Conservation (phyloP, 1,140 invertebrate species). For the Campodea augens region DNA sequence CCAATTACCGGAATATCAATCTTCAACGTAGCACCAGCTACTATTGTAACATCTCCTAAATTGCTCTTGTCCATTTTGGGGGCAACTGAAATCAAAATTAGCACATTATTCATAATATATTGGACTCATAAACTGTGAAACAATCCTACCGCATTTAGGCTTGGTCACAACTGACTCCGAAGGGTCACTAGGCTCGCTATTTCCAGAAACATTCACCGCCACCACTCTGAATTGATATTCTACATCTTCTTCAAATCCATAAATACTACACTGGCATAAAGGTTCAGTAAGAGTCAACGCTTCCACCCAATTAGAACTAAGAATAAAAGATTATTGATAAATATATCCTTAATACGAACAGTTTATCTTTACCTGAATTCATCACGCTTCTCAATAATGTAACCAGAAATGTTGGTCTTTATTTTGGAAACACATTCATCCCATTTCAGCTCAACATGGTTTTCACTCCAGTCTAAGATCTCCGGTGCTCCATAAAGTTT, state of each 20-base stretch:
- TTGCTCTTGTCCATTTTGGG: too few species aligned
- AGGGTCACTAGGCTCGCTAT: constrained; percentile 73
- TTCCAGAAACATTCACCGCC: constrained; percentile 89
- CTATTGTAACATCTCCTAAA: too few species aligned
- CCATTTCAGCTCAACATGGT: constrained; percentile 30
- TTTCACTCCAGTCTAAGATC: constrained; percentile 30
- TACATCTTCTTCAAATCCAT: constrained; percentile 76
- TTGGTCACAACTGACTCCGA: constrained; percentile 88
- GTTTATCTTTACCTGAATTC: too few species aligned
- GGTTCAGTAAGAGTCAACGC: too few species aligned
- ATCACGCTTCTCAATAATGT: too few species aligned
- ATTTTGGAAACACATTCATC: neutral
- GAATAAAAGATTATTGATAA: neutral
- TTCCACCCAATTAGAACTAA: constrained; percentile 24
- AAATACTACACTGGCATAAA: too few species aligned
- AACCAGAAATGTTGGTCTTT: neutral
- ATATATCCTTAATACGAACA: neutral
- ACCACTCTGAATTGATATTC: constrained; percentile 95
- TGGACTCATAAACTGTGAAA: too few species aligned
- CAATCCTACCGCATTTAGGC: constrained; percentile 49
- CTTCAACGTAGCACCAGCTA: too few species aligned
- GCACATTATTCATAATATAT: too few species aligned
- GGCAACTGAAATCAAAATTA: too few species aligned
- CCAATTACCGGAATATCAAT: too few species aligned
- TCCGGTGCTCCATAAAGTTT: constrained; percentile 29